Conservation (phyloP, 2,797 vertebrate genomes). For the Sebastes vulpes region DNA sequence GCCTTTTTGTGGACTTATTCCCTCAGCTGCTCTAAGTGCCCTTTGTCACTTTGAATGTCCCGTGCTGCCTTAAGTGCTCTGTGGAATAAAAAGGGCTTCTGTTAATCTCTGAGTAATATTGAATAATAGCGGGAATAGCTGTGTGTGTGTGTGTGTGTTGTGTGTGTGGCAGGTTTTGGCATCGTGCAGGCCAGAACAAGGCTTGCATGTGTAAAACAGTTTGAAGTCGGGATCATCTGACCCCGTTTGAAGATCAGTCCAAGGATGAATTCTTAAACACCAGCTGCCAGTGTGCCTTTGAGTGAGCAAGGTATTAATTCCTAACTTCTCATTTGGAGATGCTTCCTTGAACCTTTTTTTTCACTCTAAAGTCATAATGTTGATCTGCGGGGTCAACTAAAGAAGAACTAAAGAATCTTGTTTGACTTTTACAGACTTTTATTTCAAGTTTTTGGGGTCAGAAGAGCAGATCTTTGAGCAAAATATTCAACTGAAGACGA, state of each 20-base stretch:
- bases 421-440: neutral
- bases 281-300: neutral
- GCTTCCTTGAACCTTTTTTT: neutral
- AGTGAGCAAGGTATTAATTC: neutral
- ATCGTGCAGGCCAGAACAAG: neutral
- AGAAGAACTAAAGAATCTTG: neutral
- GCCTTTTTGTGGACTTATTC: slow-evolving; percentile 41
- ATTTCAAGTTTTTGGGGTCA: neutral
- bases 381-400: neutral
- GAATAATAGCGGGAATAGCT: slow-evolving; percentile 3
- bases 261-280: neutral
- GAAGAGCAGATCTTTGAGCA: neutral
- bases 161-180: neutral
- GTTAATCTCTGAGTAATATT: slow-evolving; percentile 30
- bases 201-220: slow-evolving; percentile 4
- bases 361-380: neutral
- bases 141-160: neutral
- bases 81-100: slow-evolving; percentile 21
- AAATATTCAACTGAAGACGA: neutral
- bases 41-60: slow-evolving; percentile 42
- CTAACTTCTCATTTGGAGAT: too few relatives aligned
- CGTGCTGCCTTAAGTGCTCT: slow-evolving; percentile 15
- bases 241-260: slow-evolving; percentile 6
- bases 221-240: neutral
- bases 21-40: slow-evolving; percentile 38